Conservation (phyloP, 1,140 invertebrate genomes). For the Sinonovacula constricta region DNA sequence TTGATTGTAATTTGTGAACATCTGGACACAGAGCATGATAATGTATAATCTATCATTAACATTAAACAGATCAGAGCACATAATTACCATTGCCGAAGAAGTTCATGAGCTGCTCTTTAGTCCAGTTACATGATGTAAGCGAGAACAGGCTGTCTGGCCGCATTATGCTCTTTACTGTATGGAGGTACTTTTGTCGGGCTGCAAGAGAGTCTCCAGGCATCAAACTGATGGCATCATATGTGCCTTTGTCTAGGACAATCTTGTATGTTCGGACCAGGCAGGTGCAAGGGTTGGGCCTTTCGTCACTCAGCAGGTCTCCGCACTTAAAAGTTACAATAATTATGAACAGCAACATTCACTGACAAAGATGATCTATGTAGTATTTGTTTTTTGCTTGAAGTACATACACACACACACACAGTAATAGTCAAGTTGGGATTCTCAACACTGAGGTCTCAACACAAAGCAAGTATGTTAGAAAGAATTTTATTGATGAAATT, state of each 20-base stretch:
- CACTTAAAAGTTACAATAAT: constrained; percentile 49
- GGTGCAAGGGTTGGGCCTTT: constrained; percentile 45
- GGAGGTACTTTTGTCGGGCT: constrained; percentile 85
- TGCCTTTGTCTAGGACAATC: constrained; percentile 90
- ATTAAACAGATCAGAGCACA: not conserved
- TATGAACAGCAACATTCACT: no score
- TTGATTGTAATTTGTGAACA: no score
- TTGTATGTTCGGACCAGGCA: constrained; percentile 63
- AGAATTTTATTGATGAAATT: no score
- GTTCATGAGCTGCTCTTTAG: constrained; percentile 86
- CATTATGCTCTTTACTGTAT: constrained; percentile 83
- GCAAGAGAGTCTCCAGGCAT: constrained; percentile 84
- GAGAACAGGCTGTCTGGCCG: constrained; percentile 85
- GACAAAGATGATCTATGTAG: no score
- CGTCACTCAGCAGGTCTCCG: constrained; percentile 60
- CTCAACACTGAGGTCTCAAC: no score
- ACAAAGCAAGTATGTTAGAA: no score
- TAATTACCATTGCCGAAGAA: constrained; percentile 83
- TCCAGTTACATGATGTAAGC: constrained; percentile 97
- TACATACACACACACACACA: no score
- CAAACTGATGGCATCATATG: constrained; percentile 94
- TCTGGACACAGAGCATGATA: no score
- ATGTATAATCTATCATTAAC: no score
- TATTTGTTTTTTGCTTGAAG: no score
- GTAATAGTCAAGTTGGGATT: no score